Conservation (phyloP, 1,140 invertebrate species). For the Pogonomyrmex barbatus region DNA sequence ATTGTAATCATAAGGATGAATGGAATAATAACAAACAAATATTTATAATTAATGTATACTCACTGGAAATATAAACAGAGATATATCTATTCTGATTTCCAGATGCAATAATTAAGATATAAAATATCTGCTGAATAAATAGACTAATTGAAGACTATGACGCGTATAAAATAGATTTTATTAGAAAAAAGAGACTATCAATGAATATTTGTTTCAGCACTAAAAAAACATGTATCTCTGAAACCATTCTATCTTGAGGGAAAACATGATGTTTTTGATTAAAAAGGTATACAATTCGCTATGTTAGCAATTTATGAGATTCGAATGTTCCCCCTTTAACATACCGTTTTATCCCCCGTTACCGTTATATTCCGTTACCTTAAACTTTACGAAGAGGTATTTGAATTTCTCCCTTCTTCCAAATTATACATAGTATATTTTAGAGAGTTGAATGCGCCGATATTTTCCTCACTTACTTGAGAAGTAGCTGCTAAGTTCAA, state of each 20-base stretch:
- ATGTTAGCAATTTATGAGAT: conserved; percentile 46
- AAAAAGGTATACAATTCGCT: conserved; percentile 19
- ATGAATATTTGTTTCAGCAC: neutral
- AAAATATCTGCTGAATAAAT: neutral
- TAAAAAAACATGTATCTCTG: neutral
- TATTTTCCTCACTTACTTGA: neutral
- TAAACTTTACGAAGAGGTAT: conserved; percentile 31
- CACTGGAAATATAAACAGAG: neutral
- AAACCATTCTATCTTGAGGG: neutral
- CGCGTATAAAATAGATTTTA: neutral
- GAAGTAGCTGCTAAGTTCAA: neutral
- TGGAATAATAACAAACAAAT: neutral
- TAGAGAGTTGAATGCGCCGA: conserved; percentile 23
- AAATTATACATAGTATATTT: conserved; percentile 51
- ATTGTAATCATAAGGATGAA: conserved; percentile 30
- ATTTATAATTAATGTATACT: conserved; percentile 28
- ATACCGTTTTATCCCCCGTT: conserved; percentile 15
- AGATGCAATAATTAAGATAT: neutral
- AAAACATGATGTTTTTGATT: neutral
- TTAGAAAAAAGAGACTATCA: neutral
- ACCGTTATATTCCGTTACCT: conserved; percentile 5
- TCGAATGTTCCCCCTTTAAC: conserved; percentile 19
- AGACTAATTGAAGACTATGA: conserved; percentile 1
- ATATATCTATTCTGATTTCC: conserved; percentile 30
- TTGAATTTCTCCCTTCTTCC: conserved; percentile 17